Evolutionary conservation across 2,888 invertebrate species (phyloP).

Genomic region (Drosophila demipolita): DNA sequence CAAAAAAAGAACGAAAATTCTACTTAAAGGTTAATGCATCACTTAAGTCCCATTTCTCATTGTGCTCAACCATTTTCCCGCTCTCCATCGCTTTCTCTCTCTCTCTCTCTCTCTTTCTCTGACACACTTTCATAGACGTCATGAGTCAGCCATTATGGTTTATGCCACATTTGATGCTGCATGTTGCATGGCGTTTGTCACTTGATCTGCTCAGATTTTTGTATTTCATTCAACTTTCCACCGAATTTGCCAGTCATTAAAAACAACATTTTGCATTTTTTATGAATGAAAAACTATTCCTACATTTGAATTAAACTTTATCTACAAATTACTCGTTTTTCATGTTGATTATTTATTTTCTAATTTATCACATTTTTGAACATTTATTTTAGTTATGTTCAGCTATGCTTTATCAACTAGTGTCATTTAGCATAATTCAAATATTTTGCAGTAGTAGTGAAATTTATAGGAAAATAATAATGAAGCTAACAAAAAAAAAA

Average conservation of each 20-base stretch:
- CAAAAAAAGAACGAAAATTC: constrained; percentile 25
- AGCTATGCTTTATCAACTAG: too few relatives aligned
- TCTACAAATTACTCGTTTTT: background rate
- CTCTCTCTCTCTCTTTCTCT: constrained; percentile 2
- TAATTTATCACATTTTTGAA: too few relatives aligned
- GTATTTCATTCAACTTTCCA: background rate
- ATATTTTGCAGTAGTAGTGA: too few relatives aligned
- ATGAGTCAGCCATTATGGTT: constrained; percentile 46
- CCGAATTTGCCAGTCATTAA: background rate
- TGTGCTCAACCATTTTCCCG: constrained; percentile 56
- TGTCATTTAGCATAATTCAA: too few relatives aligned
- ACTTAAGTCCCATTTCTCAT: constrained; percentile 32
- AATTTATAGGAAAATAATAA: too few relatives aligned
- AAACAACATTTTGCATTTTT: background rate
- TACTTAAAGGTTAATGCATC: constrained; percentile 63
- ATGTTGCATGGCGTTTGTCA: constrained; percentile 20
- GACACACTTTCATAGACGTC: constrained; percentile 5
- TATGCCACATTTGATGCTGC: constrained; percentile 37
- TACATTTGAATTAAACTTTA: background rate
- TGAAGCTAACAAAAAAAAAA: too few relatives aligned
- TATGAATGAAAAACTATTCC: background rate
- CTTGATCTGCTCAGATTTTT: background rate
- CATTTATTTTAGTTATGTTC: too few relatives aligned
- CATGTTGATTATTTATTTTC: background rate
- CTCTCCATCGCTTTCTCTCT: background rate